phyloP scores from a whole-genome alignment of 2,113 vertebrate species.

The Oncorhynchus tshawytscha region DNA sequence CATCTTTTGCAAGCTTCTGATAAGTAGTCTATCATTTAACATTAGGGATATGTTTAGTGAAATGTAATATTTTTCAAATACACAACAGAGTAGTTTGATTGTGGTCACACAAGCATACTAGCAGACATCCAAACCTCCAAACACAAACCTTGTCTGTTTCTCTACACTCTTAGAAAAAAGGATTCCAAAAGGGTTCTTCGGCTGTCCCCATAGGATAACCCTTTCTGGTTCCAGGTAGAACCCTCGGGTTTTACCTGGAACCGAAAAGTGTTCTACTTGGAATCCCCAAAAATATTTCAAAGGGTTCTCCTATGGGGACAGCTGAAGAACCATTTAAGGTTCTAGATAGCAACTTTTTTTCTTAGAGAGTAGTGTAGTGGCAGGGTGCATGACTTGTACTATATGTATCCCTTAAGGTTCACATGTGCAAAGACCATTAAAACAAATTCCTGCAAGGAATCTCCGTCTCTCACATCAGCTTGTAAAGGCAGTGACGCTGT shows the following conservation, averaged over 20 bases:
- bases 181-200: too few relatives aligned
- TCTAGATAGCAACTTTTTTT: too few relatives aligned
- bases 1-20: neutral
- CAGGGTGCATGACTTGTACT: slow-evolving; percentile 34
- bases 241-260: too few relatives aligned
- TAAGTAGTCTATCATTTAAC: too few relatives aligned
- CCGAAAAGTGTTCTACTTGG: too few relatives aligned
- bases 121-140: slow-evolving; percentile 25
- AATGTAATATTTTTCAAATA: slow-evolving; percentile 24
- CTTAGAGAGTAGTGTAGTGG: neutral
- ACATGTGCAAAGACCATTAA: slow-evolving; percentile 35
- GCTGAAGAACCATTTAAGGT: too few relatives aligned
- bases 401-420: slow-evolving; percentile 47
- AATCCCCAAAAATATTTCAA: too few relatives aligned
- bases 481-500: slow-evolving; percentile 43
- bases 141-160: slow-evolving; percentile 19
- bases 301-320: too few relatives aligned
- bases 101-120: slow-evolving; percentile 34
- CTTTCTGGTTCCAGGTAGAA: too few relatives aligned
- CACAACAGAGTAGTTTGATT: slow-evolving; percentile 11
- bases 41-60: neutral
- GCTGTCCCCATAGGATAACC: too few relatives aligned
- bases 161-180: too few relatives aligned
- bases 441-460: slow-evolving; percentile 19
- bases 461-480: slow-evolving; percentile 24